Evolutionary conservation across 2,888 invertebrate genomes (phyloP), one percentile per base, ranked within the genome.

Genomic region (Saturnia japonica): DNA sequence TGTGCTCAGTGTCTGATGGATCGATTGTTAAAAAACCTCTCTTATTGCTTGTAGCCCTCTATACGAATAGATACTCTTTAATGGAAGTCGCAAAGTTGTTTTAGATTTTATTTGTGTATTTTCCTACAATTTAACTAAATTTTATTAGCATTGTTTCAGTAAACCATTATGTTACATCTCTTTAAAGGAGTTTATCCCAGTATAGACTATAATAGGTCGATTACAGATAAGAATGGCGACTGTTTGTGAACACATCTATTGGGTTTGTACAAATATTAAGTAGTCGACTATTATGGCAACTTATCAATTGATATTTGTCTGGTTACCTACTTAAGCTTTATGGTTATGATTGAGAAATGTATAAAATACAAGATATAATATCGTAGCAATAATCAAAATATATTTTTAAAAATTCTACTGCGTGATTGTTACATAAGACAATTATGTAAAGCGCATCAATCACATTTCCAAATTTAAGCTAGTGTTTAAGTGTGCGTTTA

Each of bases 1-100:
- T 84, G 82, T 76, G 76, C 76, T 81, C 86, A 81, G 81, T 81
- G 82, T 77, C 87, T 91, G 91, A 92, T 91, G 89, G 91, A 91
- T 91, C 89, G 90, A 85, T 54, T 88, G 87, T 86, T 88, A 85
- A 88, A 86, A 85, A 83, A 82, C 81, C 76, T 79, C 86, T 88
- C 86, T 86, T 86, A 82, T 86, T 88, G 86, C 82, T 85, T 82
- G 74, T 81, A 77, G 76, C 78, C 78, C 82, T 82, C 85, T 88
- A 88, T 89, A 88, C 89, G 85, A 84, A 78, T n/a, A n/a, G n/a
- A n/a, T 78, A 80, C 80, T 80, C 84, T 88, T 89, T 88, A 86
- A 84, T 81, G 78, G 81, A 75, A 77, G 84, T 86, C 86, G 87
- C 83, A 76, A 78, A 81, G 78, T 77, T 76, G 81, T 83, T 83